Evolutionary conservation across 2,113 vertebrate genomes (phyloP), one percentile per base, ranked within the genome.

Genomic region (Furnarius figulus): DNA sequence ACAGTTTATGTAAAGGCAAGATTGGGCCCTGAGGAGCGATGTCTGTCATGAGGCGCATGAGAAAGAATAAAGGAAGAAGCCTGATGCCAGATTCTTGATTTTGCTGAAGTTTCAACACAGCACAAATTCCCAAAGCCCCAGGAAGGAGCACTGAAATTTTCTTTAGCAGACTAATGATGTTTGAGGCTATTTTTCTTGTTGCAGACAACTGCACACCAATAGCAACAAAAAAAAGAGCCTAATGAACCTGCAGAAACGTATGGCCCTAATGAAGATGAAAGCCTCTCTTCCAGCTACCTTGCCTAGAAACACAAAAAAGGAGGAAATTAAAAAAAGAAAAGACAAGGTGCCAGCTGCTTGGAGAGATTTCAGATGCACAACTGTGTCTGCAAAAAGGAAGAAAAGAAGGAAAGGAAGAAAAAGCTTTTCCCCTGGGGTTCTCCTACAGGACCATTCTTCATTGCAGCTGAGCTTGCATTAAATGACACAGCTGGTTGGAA

Each of bases 251-350:
- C 94, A 93, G 95, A 96, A 97, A 89, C 4, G 87, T 97, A 95
- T 87, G 90, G 96, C 89, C 90, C 52, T 97, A 97, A 97, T 97
- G 95, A 96, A 96, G 97, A 97, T 97, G 96, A 98, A 97, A 97
- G 86, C 89, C 89, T 93, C 83, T 95, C 91, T 92, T 88, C 62
- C 56, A 87, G 61, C 84, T 89, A 95, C 85, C 81, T 95, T 96
- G 91, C 96, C 87, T 95, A 82, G 52, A 92, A 94, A 95, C 76
- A 75, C 20, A 71, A 40, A 78, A 77, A 91, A 27, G 49, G 39
- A 82, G 33, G 68, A 92, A 86, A 96, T 95, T 85, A 46, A 86
- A 89, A 80, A 91, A 65, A 44, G 50, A 61, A 79, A 85, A 95
- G 71, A 91, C 76, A 93, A 94, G 70, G 59, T 87, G 80, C 89